These are phyloP conservation scores for Semotilus atromaculatus DNA, from an alignment of 2,797 vertebrate species.

Conservation along the genomic window DNA sequence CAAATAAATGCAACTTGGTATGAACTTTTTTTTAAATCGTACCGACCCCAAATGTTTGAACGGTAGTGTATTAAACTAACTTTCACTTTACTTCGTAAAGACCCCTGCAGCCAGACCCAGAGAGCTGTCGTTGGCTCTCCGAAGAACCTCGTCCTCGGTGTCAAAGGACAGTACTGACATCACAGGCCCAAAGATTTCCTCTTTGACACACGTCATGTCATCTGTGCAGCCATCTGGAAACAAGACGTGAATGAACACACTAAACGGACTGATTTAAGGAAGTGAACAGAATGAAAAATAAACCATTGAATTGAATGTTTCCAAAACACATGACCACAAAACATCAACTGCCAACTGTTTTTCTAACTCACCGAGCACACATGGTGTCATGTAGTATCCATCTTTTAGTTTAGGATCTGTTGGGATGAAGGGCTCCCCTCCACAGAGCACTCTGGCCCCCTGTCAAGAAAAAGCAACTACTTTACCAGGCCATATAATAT, in stretches of 20 bases:
- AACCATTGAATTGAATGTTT: neutral
- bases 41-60: neutral
- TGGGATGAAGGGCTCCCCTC: constrained; percentile 85
- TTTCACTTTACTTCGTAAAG: constrained; percentile 86
- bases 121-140: constrained; percentile 86
- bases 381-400: constrained; percentile 94
- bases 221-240: constrained; percentile 87
- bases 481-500: neutral
- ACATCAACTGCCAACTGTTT: neutral
- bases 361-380: constrained; percentile 85
- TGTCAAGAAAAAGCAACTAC: constrained; percentile 60
- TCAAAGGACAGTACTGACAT: constrained; percentile 95
- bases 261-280: neutral
- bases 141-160: constrained; percentile 89
- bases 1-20: neutral
- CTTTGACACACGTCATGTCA: constrained; percentile 92
- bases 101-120: constrained; percentile 93
- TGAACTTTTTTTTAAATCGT: no score
- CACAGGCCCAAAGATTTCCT: constrained; percentile 98
- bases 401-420: constrained; percentile 86
- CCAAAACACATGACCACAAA: neutral
- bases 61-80: neutral
- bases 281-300: neutral
- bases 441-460: constrained; percentile 91
- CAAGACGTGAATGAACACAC: neutral